These are phyloP conservation scores for Ia io DNA, from an alignment of 2,113 vertebrate genomes.

Conservation along the genomic window DNA sequence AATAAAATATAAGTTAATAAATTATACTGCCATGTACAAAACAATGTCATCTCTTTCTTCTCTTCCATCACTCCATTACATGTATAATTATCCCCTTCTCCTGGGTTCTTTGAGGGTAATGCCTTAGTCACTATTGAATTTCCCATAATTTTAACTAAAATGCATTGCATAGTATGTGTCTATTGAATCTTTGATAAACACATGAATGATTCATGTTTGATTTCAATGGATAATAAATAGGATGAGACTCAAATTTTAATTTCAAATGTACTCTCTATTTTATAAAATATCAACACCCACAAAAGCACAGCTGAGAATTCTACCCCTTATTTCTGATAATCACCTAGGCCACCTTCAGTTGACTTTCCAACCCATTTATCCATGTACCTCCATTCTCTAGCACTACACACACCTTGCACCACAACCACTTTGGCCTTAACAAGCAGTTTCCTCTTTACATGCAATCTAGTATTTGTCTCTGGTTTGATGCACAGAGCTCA, in stretches of 20 bases:
- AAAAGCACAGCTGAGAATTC: background rate
- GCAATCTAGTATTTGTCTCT: background rate
- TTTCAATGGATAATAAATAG: background rate
- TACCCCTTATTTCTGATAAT: background rate
- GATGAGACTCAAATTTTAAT: background rate
- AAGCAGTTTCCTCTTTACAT: background rate
- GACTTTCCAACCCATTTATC: background rate
- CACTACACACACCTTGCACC: background rate
- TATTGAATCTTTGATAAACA: background rate
- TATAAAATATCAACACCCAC: background rate
- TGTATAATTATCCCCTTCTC: background rate
- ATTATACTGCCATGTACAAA: background rate
- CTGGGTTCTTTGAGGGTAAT: background rate
- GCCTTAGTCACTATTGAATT: background rate
- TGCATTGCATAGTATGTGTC: background rate
- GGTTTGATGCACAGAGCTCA: background rate
- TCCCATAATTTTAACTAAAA: background rate
- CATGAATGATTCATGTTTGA: background rate
- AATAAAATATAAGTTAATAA: background rate
- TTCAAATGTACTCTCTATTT: background rate
- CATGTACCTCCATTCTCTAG: background rate
- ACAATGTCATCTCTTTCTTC: background rate
- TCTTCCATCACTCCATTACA: background rate
- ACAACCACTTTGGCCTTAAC: background rate
- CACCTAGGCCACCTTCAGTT: background rate